Evolutionary conservation across 2,888 invertebrate genomes (phyloP).

Genomic region (Disparrhopalites patrizii): DNA sequence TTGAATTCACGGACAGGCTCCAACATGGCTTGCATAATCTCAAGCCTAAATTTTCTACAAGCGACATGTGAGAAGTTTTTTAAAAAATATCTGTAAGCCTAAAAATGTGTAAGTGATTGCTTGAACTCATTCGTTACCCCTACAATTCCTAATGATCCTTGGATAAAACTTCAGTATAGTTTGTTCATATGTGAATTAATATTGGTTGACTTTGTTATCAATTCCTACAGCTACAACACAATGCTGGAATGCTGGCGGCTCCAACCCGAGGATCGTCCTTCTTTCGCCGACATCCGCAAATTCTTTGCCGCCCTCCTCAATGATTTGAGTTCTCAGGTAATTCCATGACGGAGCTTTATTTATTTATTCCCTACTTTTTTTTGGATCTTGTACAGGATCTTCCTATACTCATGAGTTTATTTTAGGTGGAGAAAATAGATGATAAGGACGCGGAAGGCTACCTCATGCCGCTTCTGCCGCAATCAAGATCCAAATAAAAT

Average conservation of each 20-base stretch:
- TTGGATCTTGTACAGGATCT: neutral
- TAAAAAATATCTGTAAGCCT: too few species aligned
- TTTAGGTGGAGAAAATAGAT: neutral
- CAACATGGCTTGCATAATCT: constrained; percentile 13
- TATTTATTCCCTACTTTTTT: neutral
- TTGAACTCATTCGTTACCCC: neutral
- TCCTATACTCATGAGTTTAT: neutral
- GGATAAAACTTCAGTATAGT: too few species aligned
- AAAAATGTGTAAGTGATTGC: neutral
- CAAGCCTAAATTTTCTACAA: constrained; percentile 16
- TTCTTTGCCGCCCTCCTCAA: constrained; percentile 7
- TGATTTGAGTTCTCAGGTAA: constrained; percentile 10
- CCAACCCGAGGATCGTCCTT: constrained; percentile 19
- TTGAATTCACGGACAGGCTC: constrained; percentile 16
- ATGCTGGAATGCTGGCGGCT: constrained; percentile 29
- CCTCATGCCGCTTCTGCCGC: constrained; percentile 9
- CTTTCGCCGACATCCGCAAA: constrained; percentile 15
- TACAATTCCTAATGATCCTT: neutral
- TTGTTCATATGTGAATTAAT: too few species aligned
- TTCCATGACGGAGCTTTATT: neutral
- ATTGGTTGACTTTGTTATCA: neutral
- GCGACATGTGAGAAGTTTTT: constrained; percentile 11
- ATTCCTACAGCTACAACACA: constrained; percentile 8
- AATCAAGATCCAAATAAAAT: too few species aligned
- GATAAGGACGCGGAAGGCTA: constrained; percentile 20